Conservation (phyloP, 1,140 invertebrate species). For the Grapholita molesta region DNA sequence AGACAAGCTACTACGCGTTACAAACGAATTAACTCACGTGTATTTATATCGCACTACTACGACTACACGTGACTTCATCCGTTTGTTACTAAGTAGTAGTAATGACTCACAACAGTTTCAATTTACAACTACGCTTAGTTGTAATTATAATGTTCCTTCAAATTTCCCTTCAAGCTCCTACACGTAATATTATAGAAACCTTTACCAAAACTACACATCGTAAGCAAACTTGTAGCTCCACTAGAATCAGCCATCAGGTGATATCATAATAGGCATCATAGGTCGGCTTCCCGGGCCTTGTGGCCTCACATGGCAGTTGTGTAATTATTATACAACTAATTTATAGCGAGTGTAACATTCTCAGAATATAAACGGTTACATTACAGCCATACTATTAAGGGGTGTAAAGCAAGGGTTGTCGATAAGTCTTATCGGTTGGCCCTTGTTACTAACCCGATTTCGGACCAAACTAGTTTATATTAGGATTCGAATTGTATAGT, state of each 20-base stretch:
- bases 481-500: neutral
- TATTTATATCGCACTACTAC: no score
- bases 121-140: no score
- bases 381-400: slow-evolving; percentile 30
- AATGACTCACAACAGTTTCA: no score
- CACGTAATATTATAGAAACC: no score
- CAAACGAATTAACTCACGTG: no score
- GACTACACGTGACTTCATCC: no score
- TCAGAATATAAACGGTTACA: slow-evolving; percentile 65
- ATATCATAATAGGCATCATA: slow-evolving; percentile 17
- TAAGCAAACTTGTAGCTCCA: neutral
- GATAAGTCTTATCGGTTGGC: neutral
- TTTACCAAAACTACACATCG: neutral
- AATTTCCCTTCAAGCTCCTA: no score
- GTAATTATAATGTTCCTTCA: no score
- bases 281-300: slow-evolving; percentile 43
- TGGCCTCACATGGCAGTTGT: slow-evolving; percentile 54
- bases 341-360: slow-evolving; percentile 53
- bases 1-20: no score
- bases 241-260: neutral
- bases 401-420: slow-evolving; percentile 9
- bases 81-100: no score
- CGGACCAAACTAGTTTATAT: neutral
- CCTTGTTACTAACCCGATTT: neutral
- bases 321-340: slow-evolving; percentile 71